Percentiles rank a stretch among this genome's conserved stretches.
phyloP scores from a whole-genome alignment of 2,888 invertebrate species.

The Epinotia ramella region DNA sequence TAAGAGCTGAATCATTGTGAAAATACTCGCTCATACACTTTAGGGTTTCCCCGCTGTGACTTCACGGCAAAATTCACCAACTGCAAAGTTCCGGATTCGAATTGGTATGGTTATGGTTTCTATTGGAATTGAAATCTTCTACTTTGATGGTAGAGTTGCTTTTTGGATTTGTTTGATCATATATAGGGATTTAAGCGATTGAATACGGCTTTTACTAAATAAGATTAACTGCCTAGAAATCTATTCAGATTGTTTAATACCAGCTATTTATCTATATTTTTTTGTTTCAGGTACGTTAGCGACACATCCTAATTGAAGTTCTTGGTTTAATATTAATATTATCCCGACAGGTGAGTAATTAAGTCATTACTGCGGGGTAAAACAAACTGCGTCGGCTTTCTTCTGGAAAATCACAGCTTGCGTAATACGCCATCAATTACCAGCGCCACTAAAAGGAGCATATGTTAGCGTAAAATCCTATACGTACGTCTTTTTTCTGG shows the following conservation, averaged over 20 bases:
- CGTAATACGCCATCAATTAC: too few relatives aligned
- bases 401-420: background rate
- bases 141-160: too few relatives aligned
- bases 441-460: too few relatives aligned
- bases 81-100: background rate
- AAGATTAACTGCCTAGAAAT: background rate
- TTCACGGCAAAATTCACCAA: conserved; percentile 4
- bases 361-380: background rate
- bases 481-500: background rate
- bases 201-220: too few relatives aligned
- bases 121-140: too few relatives aligned
- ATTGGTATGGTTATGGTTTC: background rate
- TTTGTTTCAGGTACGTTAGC: conserved; percentile 17
- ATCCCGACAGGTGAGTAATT: background rate
- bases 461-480: too few relatives aligned
- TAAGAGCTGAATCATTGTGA: conserved; percentile 22
- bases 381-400: background rate
- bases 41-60: conserved; percentile 26
- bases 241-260: background rate
- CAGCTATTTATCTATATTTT: background rate
- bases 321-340: background rate
- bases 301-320: background rate
- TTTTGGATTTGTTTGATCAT: too few relatives aligned
- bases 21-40: background rate
- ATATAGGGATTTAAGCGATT: too few relatives aligned